Evolutionary conservation across 1,140 invertebrate genomes (phyloP), one percentile per base, ranked within the genome.

Genomic region (Magallana ariakensis): DNA sequence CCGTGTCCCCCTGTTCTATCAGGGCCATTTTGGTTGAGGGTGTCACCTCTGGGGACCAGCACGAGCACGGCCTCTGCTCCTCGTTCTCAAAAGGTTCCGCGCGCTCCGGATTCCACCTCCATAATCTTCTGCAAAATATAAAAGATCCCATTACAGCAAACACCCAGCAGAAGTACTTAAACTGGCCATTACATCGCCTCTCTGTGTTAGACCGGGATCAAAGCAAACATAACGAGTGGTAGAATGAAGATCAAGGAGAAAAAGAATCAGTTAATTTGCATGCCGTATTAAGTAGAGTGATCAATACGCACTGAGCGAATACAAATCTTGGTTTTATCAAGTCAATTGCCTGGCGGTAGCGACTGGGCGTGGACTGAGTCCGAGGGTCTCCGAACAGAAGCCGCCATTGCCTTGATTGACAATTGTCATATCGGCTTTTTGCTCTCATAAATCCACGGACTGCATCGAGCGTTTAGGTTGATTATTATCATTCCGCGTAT

Each of bases 1-100:
- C 97, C 55, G 93, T 93, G 87, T 93, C 92, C 57, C 88, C 91
- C 85, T 93, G 90, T 53, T 92, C 93, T 10, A 86, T 81, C 54
- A 88, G 75, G 26, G 87, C 87, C 87, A 88, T 88, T 10, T 85
- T 80, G n/a, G 80, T 62, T 0, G 87, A 33, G 55, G 87, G 81
- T 15, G 87, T 66, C 56, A 81, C 75, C 33, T 66, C 80, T 19
- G 80, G 70, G 10, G 84, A 66, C 87, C 87, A 88, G 54, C 87
- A 88, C 57, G 81, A 54, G 56, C 87, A 88, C 55, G 54, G 57
- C 56, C 83, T 75, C n/a, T 81, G 70, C 26, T 56, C 80, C 13
- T 81, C 84, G 15, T 66, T 80, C 16, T 80, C 66, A 55, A 81
- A 55, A 66, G 83, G 26, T 46, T 88, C 80, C 15, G 56, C 62